phyloP scores from a whole-genome alignment of 2,888 invertebrate genomes.

The Lithophane socia region DNA sequence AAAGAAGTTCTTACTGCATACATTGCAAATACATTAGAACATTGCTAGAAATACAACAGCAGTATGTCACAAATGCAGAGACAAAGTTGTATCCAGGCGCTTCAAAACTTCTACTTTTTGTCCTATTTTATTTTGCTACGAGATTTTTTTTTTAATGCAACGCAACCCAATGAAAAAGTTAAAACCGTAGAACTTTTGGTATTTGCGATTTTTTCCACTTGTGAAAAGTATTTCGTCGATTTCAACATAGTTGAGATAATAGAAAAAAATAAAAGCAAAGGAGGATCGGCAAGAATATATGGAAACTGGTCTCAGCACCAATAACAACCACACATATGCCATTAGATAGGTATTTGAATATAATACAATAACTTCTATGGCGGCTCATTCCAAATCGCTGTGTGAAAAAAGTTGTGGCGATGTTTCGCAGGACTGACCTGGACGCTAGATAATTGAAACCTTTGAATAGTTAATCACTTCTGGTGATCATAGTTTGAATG shows the following conservation, averaged over 20 bases:
- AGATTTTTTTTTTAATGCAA: slow-evolving; percentile 50
- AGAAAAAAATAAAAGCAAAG: slow-evolving; percentile 6
- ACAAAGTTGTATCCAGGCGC: slow-evolving; percentile 54
- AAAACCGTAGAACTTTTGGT: slow-evolving; percentile 29
- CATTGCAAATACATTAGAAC: background rate
- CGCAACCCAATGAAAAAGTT: slow-evolving; percentile 59
- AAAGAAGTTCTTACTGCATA: background rate
- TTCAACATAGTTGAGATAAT: background rate
- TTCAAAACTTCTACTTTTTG: slow-evolving; percentile 55
- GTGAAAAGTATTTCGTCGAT: slow-evolving; percentile 3
- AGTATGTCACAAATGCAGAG: slow-evolving; percentile 52
- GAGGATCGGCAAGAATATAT: too few species aligned
- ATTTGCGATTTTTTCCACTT: slow-evolving; percentile 39
- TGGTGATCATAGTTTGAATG: too few species aligned
- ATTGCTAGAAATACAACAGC: background rate
- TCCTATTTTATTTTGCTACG: slow-evolving; percentile 49
- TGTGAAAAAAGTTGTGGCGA: too few species aligned
- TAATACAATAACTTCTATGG: too few species aligned
- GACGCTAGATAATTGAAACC: too few species aligned
- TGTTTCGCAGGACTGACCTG: too few species aligned
- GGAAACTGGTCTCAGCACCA: too few species aligned
- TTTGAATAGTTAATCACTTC: too few species aligned
- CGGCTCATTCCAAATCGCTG: too few species aligned
- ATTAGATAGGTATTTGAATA: too few species aligned
- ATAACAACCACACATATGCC: too few species aligned